Conservation (phyloP, 2,888 invertebrate genomes). For the Hemaris fuciformis region DNA sequence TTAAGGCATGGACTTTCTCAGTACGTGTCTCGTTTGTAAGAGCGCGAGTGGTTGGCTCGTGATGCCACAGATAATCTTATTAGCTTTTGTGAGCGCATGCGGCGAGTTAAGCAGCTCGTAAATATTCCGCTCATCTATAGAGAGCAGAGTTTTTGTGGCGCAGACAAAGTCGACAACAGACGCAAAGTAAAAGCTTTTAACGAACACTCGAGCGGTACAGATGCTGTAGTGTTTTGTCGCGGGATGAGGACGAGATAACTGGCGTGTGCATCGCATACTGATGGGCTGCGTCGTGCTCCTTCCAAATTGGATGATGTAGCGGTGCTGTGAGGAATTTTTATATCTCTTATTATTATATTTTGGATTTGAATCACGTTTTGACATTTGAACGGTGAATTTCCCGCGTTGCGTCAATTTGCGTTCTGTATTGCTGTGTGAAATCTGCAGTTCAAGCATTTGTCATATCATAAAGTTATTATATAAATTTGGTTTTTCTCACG, state of each 20-base stretch:
- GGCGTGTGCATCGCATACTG: not conserved
- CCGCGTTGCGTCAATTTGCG: constrained; percentile 2
- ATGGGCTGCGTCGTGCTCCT: not conserved
- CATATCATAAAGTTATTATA: no score
- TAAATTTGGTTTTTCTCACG: no score
- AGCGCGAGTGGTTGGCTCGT: not conserved
- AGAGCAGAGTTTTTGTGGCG: not conserved
- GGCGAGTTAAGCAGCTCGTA: constrained; percentile 4
- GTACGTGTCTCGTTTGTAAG: not conserved
- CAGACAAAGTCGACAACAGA: not conserved
- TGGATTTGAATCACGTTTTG: constrained; percentile 1
- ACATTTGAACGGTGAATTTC: constrained; percentile 9
- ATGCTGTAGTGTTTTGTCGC: not conserved
- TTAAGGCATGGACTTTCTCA: not conserved
- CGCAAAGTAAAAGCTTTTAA: constrained; percentile 2
- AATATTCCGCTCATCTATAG: constrained; percentile 6
- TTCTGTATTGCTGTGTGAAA: not conserved
- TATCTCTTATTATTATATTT: not conserved
- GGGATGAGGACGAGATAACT: not conserved
- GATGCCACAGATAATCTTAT: constrained; percentile 2
- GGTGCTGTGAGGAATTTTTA: not conserved
- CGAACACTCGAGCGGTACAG: not conserved
- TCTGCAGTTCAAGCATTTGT: not conserved
- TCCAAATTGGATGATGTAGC: constrained; percentile 9
- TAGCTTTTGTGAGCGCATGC: not conserved